phyloP scores from a whole-genome alignment of 2,797 vertebrate species.

The Threskiornis aethiopicus region DNA sequence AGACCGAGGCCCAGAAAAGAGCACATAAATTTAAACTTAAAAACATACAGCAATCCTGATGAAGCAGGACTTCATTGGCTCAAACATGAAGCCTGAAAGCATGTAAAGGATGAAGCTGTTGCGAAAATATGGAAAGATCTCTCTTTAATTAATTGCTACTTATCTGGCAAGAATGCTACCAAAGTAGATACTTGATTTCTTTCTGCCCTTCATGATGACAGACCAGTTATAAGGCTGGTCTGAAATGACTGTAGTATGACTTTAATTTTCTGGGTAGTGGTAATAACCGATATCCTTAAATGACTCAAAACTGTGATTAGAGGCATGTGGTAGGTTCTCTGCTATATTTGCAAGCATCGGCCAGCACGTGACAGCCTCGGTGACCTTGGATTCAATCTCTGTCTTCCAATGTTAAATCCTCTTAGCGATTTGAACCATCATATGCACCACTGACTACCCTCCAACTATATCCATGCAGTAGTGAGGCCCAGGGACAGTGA shows the following conservation, averaged over 20 bases:
- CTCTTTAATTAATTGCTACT: background rate
- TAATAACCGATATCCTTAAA: background rate
- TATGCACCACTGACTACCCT: accelerated
- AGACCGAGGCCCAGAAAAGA: background rate
- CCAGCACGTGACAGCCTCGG: background rate
- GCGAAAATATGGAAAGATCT: background rate
- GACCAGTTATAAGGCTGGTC: background rate
- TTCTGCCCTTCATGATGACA: background rate
- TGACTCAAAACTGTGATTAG: background rate
- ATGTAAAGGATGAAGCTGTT: background rate
- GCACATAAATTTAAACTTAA: background rate
- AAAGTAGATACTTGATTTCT: background rate
- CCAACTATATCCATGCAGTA: background rate
- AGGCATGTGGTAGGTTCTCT: background rate
- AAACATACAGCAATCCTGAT: background rate
- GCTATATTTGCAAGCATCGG: background rate
- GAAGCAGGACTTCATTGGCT: background rate
- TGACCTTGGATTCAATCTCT: background rate
- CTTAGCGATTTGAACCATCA: background rate
- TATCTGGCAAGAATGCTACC: background rate
- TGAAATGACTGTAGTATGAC: background rate
- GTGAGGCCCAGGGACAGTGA: background rate
- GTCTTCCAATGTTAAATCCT: background rate
- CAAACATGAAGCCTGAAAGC: background rate
- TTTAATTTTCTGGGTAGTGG: background rate